Evolutionary conservation across 2,888 invertebrate species (phyloP).

Genomic region (Operophtera brumata): DNA sequence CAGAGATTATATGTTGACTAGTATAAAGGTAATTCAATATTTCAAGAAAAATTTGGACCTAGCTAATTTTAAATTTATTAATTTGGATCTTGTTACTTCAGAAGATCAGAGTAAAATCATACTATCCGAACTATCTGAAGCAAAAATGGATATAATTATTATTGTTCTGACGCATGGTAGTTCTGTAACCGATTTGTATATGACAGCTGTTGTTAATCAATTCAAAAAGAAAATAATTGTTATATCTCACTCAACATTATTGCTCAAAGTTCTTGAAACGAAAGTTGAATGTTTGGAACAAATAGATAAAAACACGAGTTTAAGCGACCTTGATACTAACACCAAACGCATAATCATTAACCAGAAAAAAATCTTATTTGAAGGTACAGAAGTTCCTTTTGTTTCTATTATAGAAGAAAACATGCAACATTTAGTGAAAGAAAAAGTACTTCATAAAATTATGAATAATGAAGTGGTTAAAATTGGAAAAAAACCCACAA

Average conservation of each 20-base stretch:
- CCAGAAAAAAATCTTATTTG: not conserved
- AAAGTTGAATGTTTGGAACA: not conserved
- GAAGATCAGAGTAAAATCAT: not conserved
- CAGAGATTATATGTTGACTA: conserved; percentile 2
- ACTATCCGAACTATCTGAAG: not conserved
- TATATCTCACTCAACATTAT: not conserved
- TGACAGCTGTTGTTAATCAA: no score
- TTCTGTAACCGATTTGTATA: not conserved
- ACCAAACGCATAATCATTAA: not conserved
- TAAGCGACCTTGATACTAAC: conserved; percentile 2
- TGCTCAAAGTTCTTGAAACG: not conserved
- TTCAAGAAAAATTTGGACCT: not conserved
- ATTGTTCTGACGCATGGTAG: not conserved
- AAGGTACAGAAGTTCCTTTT: conserved; percentile 7
- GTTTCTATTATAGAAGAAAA: not conserved
- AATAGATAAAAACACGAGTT: not conserved
- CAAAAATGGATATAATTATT: not conserved
- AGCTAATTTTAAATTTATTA: not conserved
- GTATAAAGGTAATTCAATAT: conserved; percentile 9
- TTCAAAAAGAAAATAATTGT: not conserved
- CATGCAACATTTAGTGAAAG: not conserved
- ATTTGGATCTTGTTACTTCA: not conserved
- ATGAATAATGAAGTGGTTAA: not conserved
- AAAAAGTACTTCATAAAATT: not conserved
- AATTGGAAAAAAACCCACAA: conserved; percentile 4